phyloP scores from a whole-genome alignment of 2,888 invertebrate genomes.

The Lithosia quadra region DNA sequence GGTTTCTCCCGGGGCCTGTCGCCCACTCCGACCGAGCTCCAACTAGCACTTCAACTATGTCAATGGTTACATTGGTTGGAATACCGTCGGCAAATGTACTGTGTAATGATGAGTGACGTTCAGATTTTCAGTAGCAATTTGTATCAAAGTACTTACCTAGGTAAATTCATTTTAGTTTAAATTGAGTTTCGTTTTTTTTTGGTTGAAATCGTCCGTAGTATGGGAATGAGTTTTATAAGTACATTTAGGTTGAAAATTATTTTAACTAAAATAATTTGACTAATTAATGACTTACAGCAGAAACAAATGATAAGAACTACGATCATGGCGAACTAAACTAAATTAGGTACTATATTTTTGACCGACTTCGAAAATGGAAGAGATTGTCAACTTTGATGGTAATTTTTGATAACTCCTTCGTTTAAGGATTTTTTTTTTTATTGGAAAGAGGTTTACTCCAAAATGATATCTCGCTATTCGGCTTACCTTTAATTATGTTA shows the following conservation, averaged over 20 bases:
- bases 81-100: slow-evolving; percentile 12
- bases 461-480: no score
- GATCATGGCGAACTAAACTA: neutral
- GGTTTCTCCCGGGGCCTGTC: slow-evolving; percentile 5
- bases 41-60: slow-evolving; percentile 15
- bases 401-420: no score
- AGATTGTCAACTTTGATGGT: no score
- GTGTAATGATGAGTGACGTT: slow-evolving; percentile 12
- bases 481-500: no score
- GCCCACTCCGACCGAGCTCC: slow-evolving; percentile 1
- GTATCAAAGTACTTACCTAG: neutral
- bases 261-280: neutral
- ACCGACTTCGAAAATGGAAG: no score
- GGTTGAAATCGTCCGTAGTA: neutral
- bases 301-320: neutral
- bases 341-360: neutral
- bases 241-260: neutral
- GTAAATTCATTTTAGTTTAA: neutral
- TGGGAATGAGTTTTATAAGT: neutral
- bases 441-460: no score
- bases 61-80: slow-evolving; percentile 10
- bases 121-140: neutral
- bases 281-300: neutral
- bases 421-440: no score
- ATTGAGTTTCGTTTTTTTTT: no score